Percentiles rank a stretch among this genome's conserved stretches.
These are phyloP conservation scores for Spea multiplicata DNA, from an alignment of 2,113 vertebrate genomes.

Conservation along the genomic window DNA sequence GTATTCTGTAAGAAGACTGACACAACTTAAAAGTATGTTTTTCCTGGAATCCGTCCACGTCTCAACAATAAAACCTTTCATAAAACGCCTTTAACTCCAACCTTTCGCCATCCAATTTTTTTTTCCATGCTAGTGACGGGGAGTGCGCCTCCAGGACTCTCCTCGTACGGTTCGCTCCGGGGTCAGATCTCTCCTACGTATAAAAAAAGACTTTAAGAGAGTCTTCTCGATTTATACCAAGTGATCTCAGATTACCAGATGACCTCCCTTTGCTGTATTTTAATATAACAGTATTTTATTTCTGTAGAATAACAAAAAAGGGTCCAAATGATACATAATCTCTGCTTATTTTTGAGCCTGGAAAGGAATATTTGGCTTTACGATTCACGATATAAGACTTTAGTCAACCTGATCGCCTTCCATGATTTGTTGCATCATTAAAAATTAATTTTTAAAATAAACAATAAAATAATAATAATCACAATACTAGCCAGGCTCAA, in stretches of 20 bases:
- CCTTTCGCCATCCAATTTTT: conserved; percentile 14
- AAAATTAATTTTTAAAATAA: no score
- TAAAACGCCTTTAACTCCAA: conserved; percentile 6
- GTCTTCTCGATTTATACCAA: not conserved
- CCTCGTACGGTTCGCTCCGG: not conserved
- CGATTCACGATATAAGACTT: no score
- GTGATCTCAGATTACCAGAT: conserved; percentile 5
- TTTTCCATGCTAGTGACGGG: conserved; percentile 26
- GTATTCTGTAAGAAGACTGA: conserved; percentile 22
- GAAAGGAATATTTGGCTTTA: no score
- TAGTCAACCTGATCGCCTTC: no score
- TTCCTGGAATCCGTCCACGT: conserved; percentile 43
- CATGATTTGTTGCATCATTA: no score
- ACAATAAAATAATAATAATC: no score
- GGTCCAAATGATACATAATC: no score
- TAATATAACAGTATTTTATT: no score
- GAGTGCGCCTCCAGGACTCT: not conserved
- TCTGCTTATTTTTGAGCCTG: no score
- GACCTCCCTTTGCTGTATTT: no score
- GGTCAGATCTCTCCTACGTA: conserved; percentile 1
- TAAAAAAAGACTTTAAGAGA: conserved; percentile 6
- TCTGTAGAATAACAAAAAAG: no score
- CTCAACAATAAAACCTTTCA: conserved; percentile 44
- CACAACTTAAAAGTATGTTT: conserved; percentile 45
- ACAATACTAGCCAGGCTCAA: no score